These are phyloP conservation scores for Psococerastis gibbosa DNA, from an alignment of 2,888 invertebrate genomes.

Conservation along the genomic window DNA sequence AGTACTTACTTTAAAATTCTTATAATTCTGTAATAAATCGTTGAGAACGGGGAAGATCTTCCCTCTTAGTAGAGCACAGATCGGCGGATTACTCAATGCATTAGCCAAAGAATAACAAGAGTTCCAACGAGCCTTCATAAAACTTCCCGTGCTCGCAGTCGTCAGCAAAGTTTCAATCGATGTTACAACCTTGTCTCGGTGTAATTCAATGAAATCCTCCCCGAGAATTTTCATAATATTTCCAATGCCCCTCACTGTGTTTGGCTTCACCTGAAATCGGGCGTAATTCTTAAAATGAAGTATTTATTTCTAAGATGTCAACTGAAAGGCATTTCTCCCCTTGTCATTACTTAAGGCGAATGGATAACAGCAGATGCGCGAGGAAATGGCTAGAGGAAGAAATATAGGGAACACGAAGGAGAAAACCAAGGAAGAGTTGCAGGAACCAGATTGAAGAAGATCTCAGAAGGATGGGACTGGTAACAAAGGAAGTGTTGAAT, in stretches of 20 bases:
- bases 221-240: slow-evolving; percentile 50
- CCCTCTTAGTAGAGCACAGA: slow-evolving; percentile 19
- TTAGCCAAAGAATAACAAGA: slow-evolving; percentile 28
- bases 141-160: slow-evolving; percentile 45
- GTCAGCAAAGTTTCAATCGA: slow-evolving; percentile 47
- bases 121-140: slow-evolving; percentile 39
- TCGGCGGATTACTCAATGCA: slow-evolving; percentile 21
- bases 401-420: too few species aligned
- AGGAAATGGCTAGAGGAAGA: too few species aligned
- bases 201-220: slow-evolving; percentile 22
- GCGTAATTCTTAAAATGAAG: too few species aligned
- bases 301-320: too few species aligned
- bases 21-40: slow-evolving; percentile 23
- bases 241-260: slow-evolving; percentile 61
- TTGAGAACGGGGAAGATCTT: slow-evolving; percentile 31
- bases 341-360: too few species aligned
- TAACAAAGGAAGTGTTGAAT: too few species aligned
- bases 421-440: too few species aligned
- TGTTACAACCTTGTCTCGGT: slow-evolving; percentile 29
- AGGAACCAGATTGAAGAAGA: too few species aligned
- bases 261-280: slow-evolving; percentile 37
- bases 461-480: too few species aligned
- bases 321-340: too few species aligned
- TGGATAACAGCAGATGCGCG: too few species aligned
- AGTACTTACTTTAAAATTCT: slow-evolving; percentile 25